Percentiles rank a stretch among this genome's conserved stretches.
Conservation (phyloP, 2,797 vertebrate species). For the Hydrophis major region DNA sequence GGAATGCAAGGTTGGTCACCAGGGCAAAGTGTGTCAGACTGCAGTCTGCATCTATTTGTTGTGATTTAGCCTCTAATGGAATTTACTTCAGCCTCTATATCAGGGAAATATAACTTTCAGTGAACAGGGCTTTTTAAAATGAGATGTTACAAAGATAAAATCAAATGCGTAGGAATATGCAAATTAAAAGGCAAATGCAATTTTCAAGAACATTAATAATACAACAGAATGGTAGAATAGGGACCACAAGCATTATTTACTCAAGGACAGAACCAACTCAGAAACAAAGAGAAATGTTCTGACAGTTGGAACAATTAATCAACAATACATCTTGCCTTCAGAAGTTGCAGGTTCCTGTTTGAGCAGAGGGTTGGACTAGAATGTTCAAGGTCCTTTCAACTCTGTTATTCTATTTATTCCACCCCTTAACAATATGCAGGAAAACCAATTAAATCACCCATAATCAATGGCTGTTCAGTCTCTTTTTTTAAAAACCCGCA, state of each 20-base stretch:
- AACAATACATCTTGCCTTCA: neutral
- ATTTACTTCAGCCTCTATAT: neutral
- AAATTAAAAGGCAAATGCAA: neutral
- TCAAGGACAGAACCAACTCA: neutral
- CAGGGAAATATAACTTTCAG: neutral
- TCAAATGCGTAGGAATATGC: neutral
- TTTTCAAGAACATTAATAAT: neutral
- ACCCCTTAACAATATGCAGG: neutral
- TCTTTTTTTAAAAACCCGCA: neutral
- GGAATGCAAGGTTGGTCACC: neutral
- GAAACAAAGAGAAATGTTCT: neutral
- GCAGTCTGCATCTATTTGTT: neutral
- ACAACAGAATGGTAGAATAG: neutral
- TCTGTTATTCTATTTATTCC: no score
- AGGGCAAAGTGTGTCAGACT: neutral
- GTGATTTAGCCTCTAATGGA: neutral
- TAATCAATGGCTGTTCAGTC: neutral
- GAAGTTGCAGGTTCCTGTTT: neutral
- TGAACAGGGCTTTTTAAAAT: neutral
- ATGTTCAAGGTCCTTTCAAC: no score
- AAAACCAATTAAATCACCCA: neutral
- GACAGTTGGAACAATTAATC: neutral
- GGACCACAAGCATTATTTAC: neutral
- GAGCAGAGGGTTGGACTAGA: no score
- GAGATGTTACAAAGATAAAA: neutral